A percentile compares a stretch with the other conserved stretches of the same genome.
phyloP scores from a whole-genome alignment of 2,888 invertebrate genomes.

The Spodoptera picta region DNA sequence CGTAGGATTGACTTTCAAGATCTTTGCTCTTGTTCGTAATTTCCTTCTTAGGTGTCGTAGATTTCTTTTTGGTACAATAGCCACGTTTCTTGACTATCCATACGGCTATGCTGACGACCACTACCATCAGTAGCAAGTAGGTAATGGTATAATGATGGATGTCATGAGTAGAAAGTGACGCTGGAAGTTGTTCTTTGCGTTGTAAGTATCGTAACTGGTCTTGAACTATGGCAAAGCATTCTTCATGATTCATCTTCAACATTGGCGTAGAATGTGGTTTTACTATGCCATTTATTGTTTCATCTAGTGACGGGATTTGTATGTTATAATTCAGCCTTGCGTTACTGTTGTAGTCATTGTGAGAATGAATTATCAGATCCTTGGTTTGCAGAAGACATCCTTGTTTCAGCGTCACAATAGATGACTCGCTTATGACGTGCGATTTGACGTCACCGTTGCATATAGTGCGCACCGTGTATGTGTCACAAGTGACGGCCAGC shows the following conservation, averaged over 20 bases:
- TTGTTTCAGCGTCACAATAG: too few species aligned
- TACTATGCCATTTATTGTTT: constrained; percentile 12
- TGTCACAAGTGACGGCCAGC: too few species aligned
- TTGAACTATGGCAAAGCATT: constrained; percentile 6
- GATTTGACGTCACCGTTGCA: too few species aligned
- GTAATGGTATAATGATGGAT: constrained; percentile 7
- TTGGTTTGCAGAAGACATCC: constrained; percentile 13
- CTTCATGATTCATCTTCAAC: constrained; percentile 1
- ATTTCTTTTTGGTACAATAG: constrained; percentile 1
- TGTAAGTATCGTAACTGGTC: constrained; percentile 1
- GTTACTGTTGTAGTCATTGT: constrained; percentile 17
- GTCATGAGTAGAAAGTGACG: constrained; percentile 3
- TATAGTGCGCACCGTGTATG: too few species aligned
- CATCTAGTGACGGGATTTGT: constrained; percentile 3
- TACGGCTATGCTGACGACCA: not conserved
- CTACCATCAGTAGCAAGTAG: not conserved
- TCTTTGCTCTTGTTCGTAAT: too few species aligned
- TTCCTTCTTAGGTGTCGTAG: too few species aligned
- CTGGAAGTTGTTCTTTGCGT: constrained; percentile 2
- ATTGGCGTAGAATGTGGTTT: constrained; percentile 2
- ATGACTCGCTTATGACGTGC: too few species aligned
- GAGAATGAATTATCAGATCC: constrained; percentile 11
- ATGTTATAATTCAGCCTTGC: constrained; percentile 7
- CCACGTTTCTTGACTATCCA: constrained; percentile 3
- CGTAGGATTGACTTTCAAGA: too few species aligned